These are phyloP conservation scores for Porites lutea DNA, from an alignment of 64 coral and sea anemone genomes.

Conservation along the genomic window DNA sequence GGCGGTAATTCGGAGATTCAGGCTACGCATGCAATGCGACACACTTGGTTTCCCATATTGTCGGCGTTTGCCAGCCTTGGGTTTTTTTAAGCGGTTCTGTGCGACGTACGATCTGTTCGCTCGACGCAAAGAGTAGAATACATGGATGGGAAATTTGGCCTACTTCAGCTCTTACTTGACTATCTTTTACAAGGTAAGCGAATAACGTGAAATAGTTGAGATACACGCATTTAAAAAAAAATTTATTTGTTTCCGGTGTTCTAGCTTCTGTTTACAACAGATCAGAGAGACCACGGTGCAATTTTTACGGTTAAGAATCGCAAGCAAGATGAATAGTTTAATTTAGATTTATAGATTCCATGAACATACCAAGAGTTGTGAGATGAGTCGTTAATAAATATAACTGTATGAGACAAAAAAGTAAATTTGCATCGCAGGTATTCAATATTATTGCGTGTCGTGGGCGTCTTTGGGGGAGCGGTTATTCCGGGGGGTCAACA, in stretches of 20 bases:
- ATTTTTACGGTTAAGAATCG: too few relatives aligned
- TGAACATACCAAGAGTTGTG: background rate
- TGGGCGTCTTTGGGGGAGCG: background rate
- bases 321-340: too few relatives aligned
- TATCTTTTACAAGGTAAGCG: background rate
- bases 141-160: slow-evolving; percentile 22
- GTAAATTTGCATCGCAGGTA: background rate
- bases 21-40: too few relatives aligned
- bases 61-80: too few relatives aligned
- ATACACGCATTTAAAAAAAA: too few relatives aligned
- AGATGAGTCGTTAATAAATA: background rate
- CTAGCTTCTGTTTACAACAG: too few relatives aligned
- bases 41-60: too few relatives aligned
- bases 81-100: background rate
- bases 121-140: background rate
- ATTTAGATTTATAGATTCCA: background rate
- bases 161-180: background rate
- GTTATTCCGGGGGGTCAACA: background rate
- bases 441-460: background rate
- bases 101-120: background rate
- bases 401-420: background rate
- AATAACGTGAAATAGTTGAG: background rate
- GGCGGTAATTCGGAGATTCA: too few relatives aligned
- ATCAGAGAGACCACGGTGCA: too few relatives aligned
- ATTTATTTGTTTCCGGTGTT: too few relatives aligned